phyloP scores from a whole-genome alignment of 2,888 invertebrate genomes.

The Euzetes globulus region DNA sequence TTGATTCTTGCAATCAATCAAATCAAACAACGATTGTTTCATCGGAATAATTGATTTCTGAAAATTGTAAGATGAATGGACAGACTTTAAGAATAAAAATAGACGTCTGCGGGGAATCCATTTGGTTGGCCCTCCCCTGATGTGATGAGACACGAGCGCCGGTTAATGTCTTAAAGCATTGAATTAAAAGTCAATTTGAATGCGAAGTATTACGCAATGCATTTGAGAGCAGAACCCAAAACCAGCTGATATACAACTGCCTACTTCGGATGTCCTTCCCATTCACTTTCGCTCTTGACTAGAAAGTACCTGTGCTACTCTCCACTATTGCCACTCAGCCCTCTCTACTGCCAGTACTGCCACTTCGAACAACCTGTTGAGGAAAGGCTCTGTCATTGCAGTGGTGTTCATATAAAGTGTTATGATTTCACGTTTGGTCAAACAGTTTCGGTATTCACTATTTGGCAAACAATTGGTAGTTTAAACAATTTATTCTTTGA shows the following conservation, averaged over 20 bases:
- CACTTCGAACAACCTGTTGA: conserved; percentile 5
- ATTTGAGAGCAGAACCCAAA: background rate
- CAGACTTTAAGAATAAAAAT: background rate
- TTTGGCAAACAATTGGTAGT: background rate
- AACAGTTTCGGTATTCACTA: background rate
- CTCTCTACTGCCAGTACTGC: background rate
- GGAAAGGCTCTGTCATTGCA: background rate
- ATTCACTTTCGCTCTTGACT: conserved; percentile 24
- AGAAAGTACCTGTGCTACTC: background rate
- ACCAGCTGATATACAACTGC: conserved; percentile 12
- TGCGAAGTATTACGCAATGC: background rate
- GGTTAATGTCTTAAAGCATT: background rate
- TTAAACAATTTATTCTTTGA: background rate
- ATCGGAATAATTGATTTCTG: background rate
- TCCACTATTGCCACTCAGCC: background rate
- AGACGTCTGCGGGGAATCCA: background rate
- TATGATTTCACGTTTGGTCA: conserved; percentile 12
- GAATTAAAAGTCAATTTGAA: background rate
- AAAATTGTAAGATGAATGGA: background rate
- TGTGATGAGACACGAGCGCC: background rate
- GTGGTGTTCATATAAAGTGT: conserved; percentile 22
- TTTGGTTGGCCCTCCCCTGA: background rate
- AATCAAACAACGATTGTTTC: background rate
- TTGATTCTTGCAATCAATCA: background rate
- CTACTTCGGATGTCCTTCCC: conserved; percentile 6